Base-by-base conservation (phyloP, 2,113 vertebrate genomes). In the Sakesphorus luctuosus region DNA sequence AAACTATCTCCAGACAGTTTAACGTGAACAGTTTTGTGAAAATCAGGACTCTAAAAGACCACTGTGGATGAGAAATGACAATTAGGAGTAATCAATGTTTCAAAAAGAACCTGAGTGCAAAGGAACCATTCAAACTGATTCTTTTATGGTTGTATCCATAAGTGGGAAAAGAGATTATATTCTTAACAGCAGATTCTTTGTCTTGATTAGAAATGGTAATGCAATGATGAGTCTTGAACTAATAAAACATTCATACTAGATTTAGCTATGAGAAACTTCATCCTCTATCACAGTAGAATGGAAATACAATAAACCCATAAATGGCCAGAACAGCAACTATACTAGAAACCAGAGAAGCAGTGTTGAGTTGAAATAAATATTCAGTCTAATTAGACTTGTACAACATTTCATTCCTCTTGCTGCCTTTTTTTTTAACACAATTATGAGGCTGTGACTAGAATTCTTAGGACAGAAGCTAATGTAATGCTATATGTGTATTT, bases 201-300 rank as follows among this genome's bases (percentile, higher is more conserved):
- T 76, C 75, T 86, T 81, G 38, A 68, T 95, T 88, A 96, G 47
- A 68, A 91, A 77, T 83, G 23, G 44, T 86, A 94, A 92, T 47
- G 31, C 21, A 84, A 17, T 77, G 84, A 81, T 59, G 46, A 88
- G 36, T 74, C 35, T 71, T 83, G 50, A 93, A 74, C 26, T 80
- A 86, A n/a, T 67, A 90, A 69, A 52, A 78, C 16, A 43, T 93
- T 90, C 9, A 4, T 52, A 71, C 35, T 26, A 31, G 38, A 84
- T 81, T 93, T 75, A 95, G 35, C 47, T 92, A 40, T 85, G 47
- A 78, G 61, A 91, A 79, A 74, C 46, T 63, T 91, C 66, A 35
- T 81, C 21, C 33, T 81, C 65, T 61, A 47, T 87, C 47, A 74
- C 43, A 74, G n/a, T 15, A 81, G 52, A 29, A 44, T 71, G 35